phyloP scores from a whole-genome alignment of 2,797 vertebrate genomes.

The Sebastes hopkinsi region DNA sequence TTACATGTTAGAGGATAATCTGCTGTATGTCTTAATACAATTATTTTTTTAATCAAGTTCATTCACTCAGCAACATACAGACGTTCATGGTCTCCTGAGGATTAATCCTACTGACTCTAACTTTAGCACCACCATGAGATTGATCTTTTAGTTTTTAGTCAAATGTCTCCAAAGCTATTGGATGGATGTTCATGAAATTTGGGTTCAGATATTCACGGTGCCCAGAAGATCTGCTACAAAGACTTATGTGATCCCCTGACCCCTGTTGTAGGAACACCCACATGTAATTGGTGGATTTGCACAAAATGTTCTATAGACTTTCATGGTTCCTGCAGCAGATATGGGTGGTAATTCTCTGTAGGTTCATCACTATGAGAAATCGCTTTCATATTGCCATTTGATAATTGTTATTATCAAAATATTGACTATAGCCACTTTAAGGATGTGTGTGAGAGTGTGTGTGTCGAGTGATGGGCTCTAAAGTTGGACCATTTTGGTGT shows the following conservation, averaged over 20 bases:
- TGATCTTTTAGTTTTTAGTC: too few species aligned
- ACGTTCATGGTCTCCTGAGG: too few species aligned
- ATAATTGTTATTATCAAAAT: neutral
- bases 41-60: too few species aligned
- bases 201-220: neutral
- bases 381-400: neutral
- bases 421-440: neutral
- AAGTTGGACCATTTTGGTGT: neutral
- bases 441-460: neutral
- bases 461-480: neutral
- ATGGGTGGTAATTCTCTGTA: neutral
- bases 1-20: too few species aligned
- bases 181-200: neutral
- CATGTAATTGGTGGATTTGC: neutral
- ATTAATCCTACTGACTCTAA: too few species aligned
- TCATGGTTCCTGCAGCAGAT: neutral
- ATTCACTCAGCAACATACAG: too few species aligned
- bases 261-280: neutral
- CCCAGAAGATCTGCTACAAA: neutral
- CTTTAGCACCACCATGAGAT: too few species aligned
- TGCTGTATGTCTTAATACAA: too few species aligned
- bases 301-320: neutral
- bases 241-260: neutral
- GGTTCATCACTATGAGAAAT: neutral
- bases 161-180: neutral